Base-by-base conservation (phyloP, 2,797 vertebrate genomes). In the Clarias pachynema region DNA sequence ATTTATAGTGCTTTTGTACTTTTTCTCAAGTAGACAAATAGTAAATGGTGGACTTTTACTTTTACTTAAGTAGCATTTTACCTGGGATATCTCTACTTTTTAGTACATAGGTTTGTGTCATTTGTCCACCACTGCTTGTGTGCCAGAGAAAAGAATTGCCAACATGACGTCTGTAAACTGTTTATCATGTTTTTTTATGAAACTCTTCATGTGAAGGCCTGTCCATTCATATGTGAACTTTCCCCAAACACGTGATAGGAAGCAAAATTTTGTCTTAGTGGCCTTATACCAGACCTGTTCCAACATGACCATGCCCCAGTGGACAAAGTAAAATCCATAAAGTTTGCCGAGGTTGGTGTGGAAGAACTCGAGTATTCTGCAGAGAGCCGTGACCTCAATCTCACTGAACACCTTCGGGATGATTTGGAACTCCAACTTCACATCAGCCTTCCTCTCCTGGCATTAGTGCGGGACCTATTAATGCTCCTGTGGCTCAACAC, bases 371-470 rank as follows among this genome's bases (percentile, higher is more conserved):
- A 26, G 24, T 26, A n/a, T 15, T n/a, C 14, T 49, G 40, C 40
- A 73, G 40, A 73, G 34, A 53, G n/a, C 5, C 44, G n/a, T 56
- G 74, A 59, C 53, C 53, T 62, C 75, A 60, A 40, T 37, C 31
- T 37, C 24, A 62, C 75, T n/a, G 22, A 78, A 83, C 57, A 63
- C 70, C 49, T 57, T 53, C 31, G n/a, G n/a, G 53, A 75, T 75
- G 14, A 29, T 29, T 49, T 57, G 16, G 12, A 77, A 34, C 74
- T 59, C 8, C 8, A 34, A 59, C 56, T 22, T 29, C 16, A 0
- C 74, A 20, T 31, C 73, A 75, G n/a, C 20, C 49, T 26, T 29
- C 69, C 22, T 72, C 34, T 0, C 22, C 37, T 1, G 34, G 18
- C 68, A 24, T 29, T 15, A 49, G 44, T 74, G n/a, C 44, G 15